These are phyloP conservation scores for Sinohyriopsis cumingii DNA, from an alignment of 2,888 invertebrate genomes.

Conservation along the genomic window DNA sequence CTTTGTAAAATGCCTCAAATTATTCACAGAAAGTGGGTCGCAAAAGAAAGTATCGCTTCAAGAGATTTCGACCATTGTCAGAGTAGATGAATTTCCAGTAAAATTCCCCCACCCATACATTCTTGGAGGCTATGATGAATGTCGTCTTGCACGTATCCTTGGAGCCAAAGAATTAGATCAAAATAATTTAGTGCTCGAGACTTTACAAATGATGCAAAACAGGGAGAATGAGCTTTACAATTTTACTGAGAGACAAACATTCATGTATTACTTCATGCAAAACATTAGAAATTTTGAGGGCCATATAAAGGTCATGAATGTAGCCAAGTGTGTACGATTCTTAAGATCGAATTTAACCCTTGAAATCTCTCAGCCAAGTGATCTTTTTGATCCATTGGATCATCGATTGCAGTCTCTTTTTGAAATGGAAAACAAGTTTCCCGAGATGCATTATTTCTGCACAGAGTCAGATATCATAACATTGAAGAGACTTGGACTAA, in stretches of 20 bases:
- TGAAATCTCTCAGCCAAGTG: conserved; percentile 12
- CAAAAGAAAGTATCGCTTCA: no score
- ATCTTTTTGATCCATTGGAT: conserved; percentile 27
- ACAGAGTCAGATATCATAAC: conserved; percentile 1
- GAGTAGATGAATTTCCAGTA: no score
- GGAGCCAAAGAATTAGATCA: not conserved
- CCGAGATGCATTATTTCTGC: not conserved
- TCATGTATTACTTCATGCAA: conserved; percentile 25
- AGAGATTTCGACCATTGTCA: no score
- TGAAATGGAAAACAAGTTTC: conserved; percentile 13
- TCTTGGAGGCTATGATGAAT: not conserved
- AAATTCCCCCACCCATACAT: not conserved
- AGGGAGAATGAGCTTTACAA: not conserved
- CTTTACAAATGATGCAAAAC: not conserved
- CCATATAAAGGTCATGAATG: conserved; percentile 2
- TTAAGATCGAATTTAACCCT: conserved; percentile 5
- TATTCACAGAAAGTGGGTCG: no score
- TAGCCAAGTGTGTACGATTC: conserved; percentile 20
- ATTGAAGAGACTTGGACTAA: conserved; percentile 11
- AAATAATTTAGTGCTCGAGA: conserved; percentile 1
- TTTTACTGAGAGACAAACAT: conserved; percentile 8
- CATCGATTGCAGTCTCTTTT: conserved; percentile 12
- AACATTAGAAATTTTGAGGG: conserved; percentile 9
- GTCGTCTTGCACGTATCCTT: not conserved
- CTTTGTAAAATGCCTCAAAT: no score